These are phyloP conservation scores for Sepioteuthis lessoniana DNA, from an alignment of 2,888 invertebrate genomes.

Conservation along the genomic window DNA sequence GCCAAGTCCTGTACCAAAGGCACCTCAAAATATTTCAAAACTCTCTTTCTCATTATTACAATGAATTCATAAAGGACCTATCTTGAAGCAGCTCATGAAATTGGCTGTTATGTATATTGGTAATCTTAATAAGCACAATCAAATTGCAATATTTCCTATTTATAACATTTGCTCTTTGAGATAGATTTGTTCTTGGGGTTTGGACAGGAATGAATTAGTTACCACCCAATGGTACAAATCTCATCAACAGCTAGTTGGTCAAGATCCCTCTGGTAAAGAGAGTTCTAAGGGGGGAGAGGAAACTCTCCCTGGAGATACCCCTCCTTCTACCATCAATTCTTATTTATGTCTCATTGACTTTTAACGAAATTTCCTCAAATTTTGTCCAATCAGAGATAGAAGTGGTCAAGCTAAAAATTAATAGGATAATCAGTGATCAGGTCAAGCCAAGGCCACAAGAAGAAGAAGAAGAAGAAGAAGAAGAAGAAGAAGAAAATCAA, in stretches of 20 bases:
- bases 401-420: not conserved
- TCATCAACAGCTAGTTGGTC: not conserved
- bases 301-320: not conserved
- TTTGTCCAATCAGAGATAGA: not conserved
- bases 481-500: not conserved
- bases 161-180: not conserved
- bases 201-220: not conserved
- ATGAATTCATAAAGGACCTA: not conserved
- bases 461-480: not conserved
- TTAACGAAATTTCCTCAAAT: slow-evolving; percentile 23
- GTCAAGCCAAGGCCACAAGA: not conserved
- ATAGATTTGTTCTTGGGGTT: not conserved
- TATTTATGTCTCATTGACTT: slow-evolving; percentile 33
- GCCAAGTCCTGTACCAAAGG: not conserved
- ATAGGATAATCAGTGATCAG: not conserved
- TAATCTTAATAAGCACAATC: not conserved
- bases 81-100: not conserved
- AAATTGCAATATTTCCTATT: not conserved
- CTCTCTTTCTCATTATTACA: not conserved
- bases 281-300: not conserved
- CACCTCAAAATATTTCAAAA: not conserved
- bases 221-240: not conserved
- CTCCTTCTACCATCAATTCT: not conserved
- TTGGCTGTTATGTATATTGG: not conserved
- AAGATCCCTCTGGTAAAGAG: slow-evolving; percentile 21